Conservation (phyloP, 1,140 invertebrate genomes). For the Drosophila seguyi region DNA sequence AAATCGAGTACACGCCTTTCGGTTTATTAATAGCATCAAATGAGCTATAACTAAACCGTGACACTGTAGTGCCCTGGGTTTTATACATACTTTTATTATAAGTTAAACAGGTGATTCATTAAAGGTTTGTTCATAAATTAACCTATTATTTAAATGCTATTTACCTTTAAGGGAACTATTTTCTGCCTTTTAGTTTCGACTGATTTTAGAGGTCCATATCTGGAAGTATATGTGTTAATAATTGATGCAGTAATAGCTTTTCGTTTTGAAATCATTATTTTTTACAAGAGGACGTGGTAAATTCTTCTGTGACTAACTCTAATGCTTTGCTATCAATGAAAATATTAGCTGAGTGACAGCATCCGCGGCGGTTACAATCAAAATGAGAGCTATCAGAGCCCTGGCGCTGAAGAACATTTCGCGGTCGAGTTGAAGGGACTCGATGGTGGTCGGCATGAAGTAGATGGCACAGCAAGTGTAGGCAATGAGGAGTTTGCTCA, state of each 20-base stretch:
- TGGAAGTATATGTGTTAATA: too few species aligned
- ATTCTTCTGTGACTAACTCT: background rate
- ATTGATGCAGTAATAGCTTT: too few species aligned
- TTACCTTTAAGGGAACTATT: too few species aligned
- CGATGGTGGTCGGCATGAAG: conserved; percentile 2
- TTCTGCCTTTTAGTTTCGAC: too few species aligned
- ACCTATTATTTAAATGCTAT: too few species aligned
- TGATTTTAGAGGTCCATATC: too few species aligned
- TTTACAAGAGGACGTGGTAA: too few species aligned
- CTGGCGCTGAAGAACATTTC: background rate
- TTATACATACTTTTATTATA: background rate
- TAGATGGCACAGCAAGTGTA: conserved; percentile 6
- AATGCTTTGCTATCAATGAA: background rate
- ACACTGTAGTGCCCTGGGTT: background rate
- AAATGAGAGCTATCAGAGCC: background rate
- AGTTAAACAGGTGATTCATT: too few species aligned
- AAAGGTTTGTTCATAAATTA: too few species aligned
- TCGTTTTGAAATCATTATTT: too few species aligned
- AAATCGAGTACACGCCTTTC: too few species aligned
- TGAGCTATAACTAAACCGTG: background rate
- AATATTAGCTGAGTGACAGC: background rate
- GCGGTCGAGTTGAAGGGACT: conserved; percentile 26
- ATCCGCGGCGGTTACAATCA: background rate
- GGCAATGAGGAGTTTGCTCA: conserved; percentile 23
- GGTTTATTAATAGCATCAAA: conserved; percentile 2